A percentile compares a stretch with the other conserved stretches of the same genome.
phyloP scores from a whole-genome alignment of 2,888 invertebrate species.

The Halictus quadricinctus region DNA sequence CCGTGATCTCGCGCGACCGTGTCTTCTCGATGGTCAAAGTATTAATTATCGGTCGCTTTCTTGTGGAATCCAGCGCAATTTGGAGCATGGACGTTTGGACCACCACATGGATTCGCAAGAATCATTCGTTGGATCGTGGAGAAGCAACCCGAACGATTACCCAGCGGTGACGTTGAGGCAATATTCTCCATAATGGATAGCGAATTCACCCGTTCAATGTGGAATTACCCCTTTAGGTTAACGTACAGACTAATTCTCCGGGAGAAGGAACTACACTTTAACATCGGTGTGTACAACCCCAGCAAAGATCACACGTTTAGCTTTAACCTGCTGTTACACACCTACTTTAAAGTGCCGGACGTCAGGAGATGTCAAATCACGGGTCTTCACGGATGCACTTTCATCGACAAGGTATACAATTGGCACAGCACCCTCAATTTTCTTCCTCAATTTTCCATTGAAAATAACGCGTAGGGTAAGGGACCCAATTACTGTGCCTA shows the following conservation, averaged over 20 bases:
- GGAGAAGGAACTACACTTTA: slow-evolving; percentile 95
- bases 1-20: not conserved
- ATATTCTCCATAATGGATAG: slow-evolving; percentile 96
- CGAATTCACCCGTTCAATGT: slow-evolving; percentile 96
- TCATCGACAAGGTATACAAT: slow-evolving; percentile 90
- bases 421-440: too few species aligned
- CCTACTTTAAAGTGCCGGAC: slow-evolving; percentile 98
- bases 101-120: slow-evolving; percentile 98
- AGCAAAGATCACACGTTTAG: slow-evolving; percentile 95
- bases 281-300: slow-evolving; percentile 96
- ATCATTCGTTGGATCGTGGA: slow-evolving; percentile 96
- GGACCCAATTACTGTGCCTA: too few species aligned
- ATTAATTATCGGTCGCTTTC: slow-evolving; percentile 15
- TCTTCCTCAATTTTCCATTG: too few species aligned
- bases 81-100: slow-evolving; percentile 97
- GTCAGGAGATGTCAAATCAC: slow-evolving; percentile 95
- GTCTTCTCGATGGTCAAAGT: not conserved
- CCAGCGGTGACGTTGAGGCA: slow-evolving; percentile 96
- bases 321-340: slow-evolving; percentile 96
- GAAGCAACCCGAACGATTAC: slow-evolving; percentile 93
- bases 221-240: slow-evolving; percentile 97
- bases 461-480: too few species aligned
- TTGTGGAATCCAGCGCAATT: slow-evolving; percentile 90
- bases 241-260: slow-evolving; percentile 95
- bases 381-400: slow-evolving; percentile 95